Percentiles rank a stretch among this genome's conserved stretches.
phyloP scores from a whole-genome alignment of 53 echinoderm and acorn worm species.

The Astropecten irregularis region DNA sequence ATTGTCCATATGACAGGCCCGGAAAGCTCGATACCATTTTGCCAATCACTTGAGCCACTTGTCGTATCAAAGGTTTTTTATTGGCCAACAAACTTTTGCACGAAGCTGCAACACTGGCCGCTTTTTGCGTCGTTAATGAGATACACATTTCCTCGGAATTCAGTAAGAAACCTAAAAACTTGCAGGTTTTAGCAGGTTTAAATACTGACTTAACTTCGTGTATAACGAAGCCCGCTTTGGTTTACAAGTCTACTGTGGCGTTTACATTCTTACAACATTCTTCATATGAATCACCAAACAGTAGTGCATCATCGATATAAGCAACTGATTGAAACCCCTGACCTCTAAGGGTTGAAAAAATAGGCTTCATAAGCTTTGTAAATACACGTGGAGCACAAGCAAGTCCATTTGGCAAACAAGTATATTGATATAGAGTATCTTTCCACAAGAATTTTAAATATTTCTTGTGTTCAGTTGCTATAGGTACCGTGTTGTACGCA shows the following conservation, averaged over 20 bases:
- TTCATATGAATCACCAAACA: slow-evolving; percentile 10
- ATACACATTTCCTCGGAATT: neutral
- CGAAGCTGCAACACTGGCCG: neutral
- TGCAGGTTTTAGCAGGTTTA: neutral
- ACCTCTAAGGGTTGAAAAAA: neutral
- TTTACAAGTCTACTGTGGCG: neutral
- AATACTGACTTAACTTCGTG: slow-evolving; percentile 30
- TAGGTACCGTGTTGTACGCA: neutral
- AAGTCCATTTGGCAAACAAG: slow-evolving; percentile 9
- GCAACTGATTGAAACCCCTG: neutral
- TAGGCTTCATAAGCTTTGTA: slow-evolving; percentile 14
- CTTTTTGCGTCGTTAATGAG: slow-evolving; percentile 4
- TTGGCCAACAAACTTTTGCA: neutral
- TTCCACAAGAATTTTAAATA: neutral
- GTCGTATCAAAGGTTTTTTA: slow-evolving; percentile 6
- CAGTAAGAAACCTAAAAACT: neutral
- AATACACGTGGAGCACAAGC: slow-evolving; percentile 14
- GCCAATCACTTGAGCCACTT: slow-evolving; percentile 53
- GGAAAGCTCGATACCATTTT: slow-evolving; percentile 65
- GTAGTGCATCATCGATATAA: neutral
- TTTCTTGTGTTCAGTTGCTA: neutral
- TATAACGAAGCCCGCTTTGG: neutral
- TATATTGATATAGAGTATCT: neutral
- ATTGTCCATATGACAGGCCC: slow-evolving; percentile 49
- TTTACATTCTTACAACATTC: slow-evolving; percentile 1